Evolutionary conservation across 1,140 invertebrate species (phyloP), one percentile per base, ranked within the genome.

Genomic region (Ericerus pela): DNA sequence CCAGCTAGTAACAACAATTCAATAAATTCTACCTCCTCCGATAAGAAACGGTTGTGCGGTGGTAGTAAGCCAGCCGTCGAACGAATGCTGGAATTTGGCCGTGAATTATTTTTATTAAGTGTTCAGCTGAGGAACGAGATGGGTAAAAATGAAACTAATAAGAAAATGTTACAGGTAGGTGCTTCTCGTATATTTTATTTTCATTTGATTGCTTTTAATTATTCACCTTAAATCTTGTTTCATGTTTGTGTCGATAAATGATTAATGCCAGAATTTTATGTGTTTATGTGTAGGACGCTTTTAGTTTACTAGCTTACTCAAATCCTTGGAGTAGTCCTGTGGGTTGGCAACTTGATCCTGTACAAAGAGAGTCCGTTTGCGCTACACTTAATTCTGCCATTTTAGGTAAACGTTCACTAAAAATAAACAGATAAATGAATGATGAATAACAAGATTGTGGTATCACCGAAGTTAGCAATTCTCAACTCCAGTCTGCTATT

Each of bases 241-340:
- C 6, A 18, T 11, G 8, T 43, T 11, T 43, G 20, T 18, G 37
- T 22, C 12, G 6, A 14, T 51, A 6, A 5, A 10, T 12, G 16
- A 31, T 24, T 37, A 41, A 43, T 31, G 28, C 8, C 52, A 8
- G 27, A 20, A 5, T 29, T n/a, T 54, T 37, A n/a, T 16, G 20
- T 58, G 18, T 41, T 12, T 38, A 28, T 63, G 71, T 76, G 41
- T 75, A 95, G 81, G 88, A 97, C 74, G 94, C 93, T 64, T 97
- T 97, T 75, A 96, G 93, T 76, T 78, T 98, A 64, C 75, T 98
- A 64, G 94, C 95, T 12, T 98, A 97, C 74, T 87, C 90, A 62
- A 95, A 97, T 76, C 95, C 95, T 8, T 96, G 91, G 90, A 82
- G 80, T 64, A 95, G 91, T 72, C 93, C 93, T 22, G 82, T 97